Conservation (phyloP, 2,888 invertebrate genomes). For the Yponomeuta evonymella region DNA sequence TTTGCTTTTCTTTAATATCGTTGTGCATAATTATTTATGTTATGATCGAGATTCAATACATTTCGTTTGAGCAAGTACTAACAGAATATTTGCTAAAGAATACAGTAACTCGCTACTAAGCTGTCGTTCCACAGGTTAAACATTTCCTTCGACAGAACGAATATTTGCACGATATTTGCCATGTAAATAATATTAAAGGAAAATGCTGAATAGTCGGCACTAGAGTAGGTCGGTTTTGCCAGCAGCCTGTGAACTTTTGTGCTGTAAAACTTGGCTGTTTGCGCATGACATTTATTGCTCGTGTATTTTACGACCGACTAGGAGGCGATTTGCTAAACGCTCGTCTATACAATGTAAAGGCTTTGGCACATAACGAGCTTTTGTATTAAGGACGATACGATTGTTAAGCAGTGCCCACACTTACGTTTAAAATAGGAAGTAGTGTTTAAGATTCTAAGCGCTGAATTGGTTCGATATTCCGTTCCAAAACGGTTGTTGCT, state of each 20-base stretch:
- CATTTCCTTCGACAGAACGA: constrained; percentile 16
- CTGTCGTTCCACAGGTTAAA: background rate
- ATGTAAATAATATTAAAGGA: background rate
- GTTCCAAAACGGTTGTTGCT: too few species aligned
- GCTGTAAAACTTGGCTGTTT: constrained; percentile 64
- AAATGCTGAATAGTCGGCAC: background rate
- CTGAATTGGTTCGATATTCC: too few species aligned
- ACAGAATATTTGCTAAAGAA: background rate
- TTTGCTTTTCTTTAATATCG: too few species aligned
- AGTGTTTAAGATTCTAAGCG: too few species aligned
- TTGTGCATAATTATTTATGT: too few species aligned
- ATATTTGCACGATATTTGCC: background rate
- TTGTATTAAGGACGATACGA: background rate
- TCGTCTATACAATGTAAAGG: constrained; percentile 17
- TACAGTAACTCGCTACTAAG: background rate
- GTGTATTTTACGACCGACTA: constrained; percentile 58
- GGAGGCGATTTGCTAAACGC: constrained; percentile 47
- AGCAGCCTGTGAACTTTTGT: constrained; percentile 44
- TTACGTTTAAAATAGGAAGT: too few species aligned
- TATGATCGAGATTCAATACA: too few species aligned
- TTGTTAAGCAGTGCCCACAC: background rate
- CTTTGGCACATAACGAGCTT: background rate
- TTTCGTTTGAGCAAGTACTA: too few species aligned
- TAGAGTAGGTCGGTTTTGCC: background rate
- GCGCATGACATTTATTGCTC: constrained; percentile 66